Evolutionary conservation across 2,113 vertebrate species (phyloP), one percentile per base, ranked within the genome.

Genomic region (Scomber colias): DNA sequence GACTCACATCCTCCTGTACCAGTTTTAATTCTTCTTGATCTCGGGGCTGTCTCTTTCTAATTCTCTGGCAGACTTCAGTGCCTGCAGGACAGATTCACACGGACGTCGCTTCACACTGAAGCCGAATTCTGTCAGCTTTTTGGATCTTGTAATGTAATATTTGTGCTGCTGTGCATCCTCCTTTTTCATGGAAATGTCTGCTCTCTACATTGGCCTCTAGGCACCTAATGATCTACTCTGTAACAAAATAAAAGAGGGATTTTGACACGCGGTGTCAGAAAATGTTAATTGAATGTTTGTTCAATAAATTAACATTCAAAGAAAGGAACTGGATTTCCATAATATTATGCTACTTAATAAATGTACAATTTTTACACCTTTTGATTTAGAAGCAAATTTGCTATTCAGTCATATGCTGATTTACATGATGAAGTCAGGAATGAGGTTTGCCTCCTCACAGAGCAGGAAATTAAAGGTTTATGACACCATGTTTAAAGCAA

Each of bases 1-100:
- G 81, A 82, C 72, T 86, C 45, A 6, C 63, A 75, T 82, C 75
- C 71, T 82, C 56, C 67, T 65, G 84, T 77, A 77, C 19, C 65
- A 59, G 53, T 89, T 90, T 90, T 87, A 82, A 92, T 91, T 91
- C 82, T 77, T 90, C 89, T 93, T 92, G 85, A 93, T 92, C 83
- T 92, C 48, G 1, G 30, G 13, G 51, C 74, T 71, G 81, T 76
- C 87, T 91, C 35, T 75, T 50, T 87, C n/a, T 87, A 55, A 87
- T 82, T 77, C 67, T 64, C 71, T 31, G 55, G 80, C 70, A 75
- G 73, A 69, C 69, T 77, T 63, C 9, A 78, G 79, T 59, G 78
- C 72, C 89, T 87, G 73, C 74, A 84, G 90, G 86, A 89, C 65
- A 82, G 17, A 82, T 84, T 92, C 67, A 72, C 69, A 81, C 1